These are phyloP conservation scores for Eristalinus aeneus DNA, from an alignment of 2,888 invertebrate species.

Conservation along the genomic window DNA sequence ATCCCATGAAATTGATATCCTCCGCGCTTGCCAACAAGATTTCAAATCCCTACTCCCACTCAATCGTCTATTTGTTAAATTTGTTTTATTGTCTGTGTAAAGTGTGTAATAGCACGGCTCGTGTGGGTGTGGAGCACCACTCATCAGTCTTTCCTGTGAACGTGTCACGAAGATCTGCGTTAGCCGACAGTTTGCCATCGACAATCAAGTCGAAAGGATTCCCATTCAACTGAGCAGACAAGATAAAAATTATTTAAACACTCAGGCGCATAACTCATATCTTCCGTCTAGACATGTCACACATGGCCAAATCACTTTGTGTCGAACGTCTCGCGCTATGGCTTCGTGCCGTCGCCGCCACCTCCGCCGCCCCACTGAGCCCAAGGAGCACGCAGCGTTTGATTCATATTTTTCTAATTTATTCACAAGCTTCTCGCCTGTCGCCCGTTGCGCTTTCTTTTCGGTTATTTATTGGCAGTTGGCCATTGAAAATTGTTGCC, in stretches of 20 bases:
- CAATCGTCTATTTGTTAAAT: not conserved
- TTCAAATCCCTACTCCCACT: not conserved
- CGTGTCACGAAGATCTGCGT: not conserved
- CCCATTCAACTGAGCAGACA: not conserved
- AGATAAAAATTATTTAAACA: not conserved
- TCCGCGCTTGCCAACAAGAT: not conserved
- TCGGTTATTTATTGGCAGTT: conserved; percentile 63
- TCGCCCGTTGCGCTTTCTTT: conserved; percentile 20
- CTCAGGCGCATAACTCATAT: conserved; percentile 13
- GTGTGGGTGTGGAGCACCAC: not conserved
- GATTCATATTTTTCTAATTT: conserved; percentile 61
- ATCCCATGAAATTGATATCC: not conserved
- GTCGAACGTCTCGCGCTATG: conserved; percentile 18
- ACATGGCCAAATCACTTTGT: conserved; percentile 53
- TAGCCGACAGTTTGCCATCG: not conserved
- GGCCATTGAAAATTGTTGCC: conserved; percentile 58
- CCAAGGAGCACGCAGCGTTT: conserved; percentile 36
- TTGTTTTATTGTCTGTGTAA: not conserved
- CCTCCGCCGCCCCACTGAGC: conserved; percentile 16
- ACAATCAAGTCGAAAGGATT: not conserved
- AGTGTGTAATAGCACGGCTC: not conserved
- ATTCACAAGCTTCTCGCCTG: conserved; percentile 20
- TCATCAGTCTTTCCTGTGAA: not conserved
- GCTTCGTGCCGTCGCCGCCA: conserved; percentile 9
- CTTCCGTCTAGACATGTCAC: conserved; percentile 61